A percentile compares a stretch with the other conserved stretches of the same genome.
Evolutionary conservation across 2,113 vertebrate species (phyloP).

Genomic region (Gymnorhina tibicen): DNA sequence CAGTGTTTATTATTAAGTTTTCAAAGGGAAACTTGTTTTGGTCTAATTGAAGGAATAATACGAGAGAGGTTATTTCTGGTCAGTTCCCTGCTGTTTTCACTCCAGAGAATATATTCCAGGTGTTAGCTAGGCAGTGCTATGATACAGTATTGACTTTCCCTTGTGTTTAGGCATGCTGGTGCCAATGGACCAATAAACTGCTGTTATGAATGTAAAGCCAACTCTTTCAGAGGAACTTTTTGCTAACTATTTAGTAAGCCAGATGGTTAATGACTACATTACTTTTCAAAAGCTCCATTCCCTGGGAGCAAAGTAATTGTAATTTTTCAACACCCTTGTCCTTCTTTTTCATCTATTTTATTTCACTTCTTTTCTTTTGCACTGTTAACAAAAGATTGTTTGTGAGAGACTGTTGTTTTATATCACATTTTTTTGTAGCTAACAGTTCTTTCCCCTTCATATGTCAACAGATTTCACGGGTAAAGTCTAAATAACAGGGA

Average conservation of each 20-base stretch:
- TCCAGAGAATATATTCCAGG: conserved; percentile 82
- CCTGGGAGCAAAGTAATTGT: conserved; percentile 10
- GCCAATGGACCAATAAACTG: conserved; percentile 68
- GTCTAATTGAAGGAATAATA: conserved; percentile 85
- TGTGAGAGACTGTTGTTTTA: neutral
- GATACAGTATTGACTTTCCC: conserved; percentile 60
- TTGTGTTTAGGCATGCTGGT: conserved; percentile 51
- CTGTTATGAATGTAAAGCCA: conserved; percentile 23
- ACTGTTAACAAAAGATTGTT: neutral
- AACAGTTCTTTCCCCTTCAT: neutral
- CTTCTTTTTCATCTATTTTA: conserved; percentile 24
- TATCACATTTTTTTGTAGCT: neutral
- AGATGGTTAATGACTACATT: conserved; percentile 69
- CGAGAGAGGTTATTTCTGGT: conserved; percentile 80
- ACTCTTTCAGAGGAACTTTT: conserved; percentile 43
- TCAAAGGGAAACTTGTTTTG: conserved; percentile 84
- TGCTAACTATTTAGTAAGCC: conserved; percentile 61
- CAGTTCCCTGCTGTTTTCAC: conserved; percentile 83
- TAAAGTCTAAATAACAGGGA: neutral
- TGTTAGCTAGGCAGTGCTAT: conserved; percentile 58
- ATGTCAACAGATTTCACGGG: neutral
- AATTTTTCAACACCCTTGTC: conserved; percentile 17
- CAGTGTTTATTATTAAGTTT: conserved; percentile 84
- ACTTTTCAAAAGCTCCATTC: conserved; percentile 53
- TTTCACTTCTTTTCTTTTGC: neutral